Base-by-base conservation (phyloP, 2,797 vertebrate genomes). In the Pipistrellus nathusii region DNA sequence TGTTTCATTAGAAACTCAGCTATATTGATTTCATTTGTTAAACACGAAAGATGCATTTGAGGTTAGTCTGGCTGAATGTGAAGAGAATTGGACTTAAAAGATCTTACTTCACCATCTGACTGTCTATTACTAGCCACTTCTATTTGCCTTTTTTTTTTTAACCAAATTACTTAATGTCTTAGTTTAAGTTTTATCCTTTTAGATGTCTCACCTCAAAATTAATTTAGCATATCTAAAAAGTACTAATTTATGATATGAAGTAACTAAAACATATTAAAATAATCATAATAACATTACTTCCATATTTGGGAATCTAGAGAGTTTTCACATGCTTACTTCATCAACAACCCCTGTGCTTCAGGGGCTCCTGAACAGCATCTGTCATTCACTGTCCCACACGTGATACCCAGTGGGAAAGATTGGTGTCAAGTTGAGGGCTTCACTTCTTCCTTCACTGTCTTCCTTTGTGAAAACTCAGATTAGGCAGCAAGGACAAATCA, bases 231-330 rank as follows among this genome's bases (percentile, higher is more conserved):
- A 53, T 86, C 32, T 93, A n/a, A 66, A 17, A 84, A 73, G 23
- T 83, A 38, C 15, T 69, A 86, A 89, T 86, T 95, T 86, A 66
- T 89, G 62, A 21, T 80, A 21, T n/a, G 66, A 94, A 85, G 3
- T 90, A 44, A 83, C 10, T 83, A 1, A 75, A 53, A 11, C n/a
- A n/a, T 51, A 32, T 66, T 71, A 76, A 80, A 80, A 44, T 66
- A 66, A 81, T 38, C 11, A 83, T 46, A 59, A 32, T 71, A 38
- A 5, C 35, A 48, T 66, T 73, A 76, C 20, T 68, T 82, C 85
- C 38, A 59, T 64, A 71, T 57, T 25, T 75, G 32, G 32, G 23
- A 77, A 69, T 14, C n/a, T 72, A 46, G 18, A 69, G 66, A 72
- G 5, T 71, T 59, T 62, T 75, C n/a, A 48, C 5, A n/a, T 6